A percentile compares a stretch with the other conserved stretches of the same genome.
phyloP scores from a whole-genome alignment of 2,888 invertebrate species.

The Eupeodes luniger region DNA sequence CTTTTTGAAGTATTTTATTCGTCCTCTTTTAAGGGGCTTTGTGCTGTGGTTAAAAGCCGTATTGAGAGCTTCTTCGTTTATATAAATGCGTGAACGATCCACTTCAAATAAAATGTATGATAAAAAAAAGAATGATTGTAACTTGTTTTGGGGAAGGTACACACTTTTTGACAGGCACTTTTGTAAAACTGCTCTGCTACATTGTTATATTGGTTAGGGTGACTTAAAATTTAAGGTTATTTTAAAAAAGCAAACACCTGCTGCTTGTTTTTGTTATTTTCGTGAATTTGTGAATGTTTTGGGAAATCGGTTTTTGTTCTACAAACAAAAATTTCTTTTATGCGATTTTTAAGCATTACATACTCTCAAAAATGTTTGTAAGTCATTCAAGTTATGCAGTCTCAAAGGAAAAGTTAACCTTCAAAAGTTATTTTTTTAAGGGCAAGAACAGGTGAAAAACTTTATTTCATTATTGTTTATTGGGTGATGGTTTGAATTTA shows the following conservation, averaged over 20 bases:
- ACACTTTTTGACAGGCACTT: conserved; percentile 54
- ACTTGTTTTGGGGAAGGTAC: neutral
- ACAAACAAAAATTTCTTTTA: neutral
- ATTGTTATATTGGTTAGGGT: neutral
- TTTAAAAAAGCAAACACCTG: conserved; percentile 52
- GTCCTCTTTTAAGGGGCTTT: conserved; percentile 10
- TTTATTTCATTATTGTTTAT: too few relatives aligned
- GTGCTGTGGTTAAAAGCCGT: conserved; percentile 6
- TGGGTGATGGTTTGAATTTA: too few relatives aligned
- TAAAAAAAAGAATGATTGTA: neutral
- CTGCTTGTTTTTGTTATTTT: conserved; percentile 17
- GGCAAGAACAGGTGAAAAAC: too few relatives aligned
- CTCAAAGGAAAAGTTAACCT: neutral
- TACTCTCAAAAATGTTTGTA: neutral
- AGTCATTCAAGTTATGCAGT: too few relatives aligned
- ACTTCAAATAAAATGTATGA: neutral
- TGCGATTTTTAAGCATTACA: neutral
- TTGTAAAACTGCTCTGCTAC: conserved; percentile 52
- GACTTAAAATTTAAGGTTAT: conserved; percentile 44
- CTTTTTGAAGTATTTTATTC: conserved; percentile 22
- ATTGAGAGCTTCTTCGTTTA: conserved; percentile 21
- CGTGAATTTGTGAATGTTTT: neutral
- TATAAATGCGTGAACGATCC: neutral
- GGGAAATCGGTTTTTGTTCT: neutral
- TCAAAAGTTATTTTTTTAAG: too few relatives aligned